Evolutionary conservation across 37 sponge, comb jelly and placozoan genomes (phyloP).

Genomic region (Aplysina aerophoba): DNA sequence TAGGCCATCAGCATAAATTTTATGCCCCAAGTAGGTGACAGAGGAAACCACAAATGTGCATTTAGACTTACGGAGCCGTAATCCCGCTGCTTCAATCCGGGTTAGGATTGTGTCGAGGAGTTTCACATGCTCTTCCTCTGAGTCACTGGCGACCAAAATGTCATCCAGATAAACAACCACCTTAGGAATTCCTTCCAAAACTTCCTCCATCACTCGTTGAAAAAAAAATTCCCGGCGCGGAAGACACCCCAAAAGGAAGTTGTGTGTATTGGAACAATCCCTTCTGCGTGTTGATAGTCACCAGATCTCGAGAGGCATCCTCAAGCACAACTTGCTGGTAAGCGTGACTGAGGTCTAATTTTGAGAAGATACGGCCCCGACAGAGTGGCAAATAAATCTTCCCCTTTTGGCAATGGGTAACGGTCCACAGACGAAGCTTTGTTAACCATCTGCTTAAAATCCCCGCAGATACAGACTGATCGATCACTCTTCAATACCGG

Average conservation of each 20-base stretch:
- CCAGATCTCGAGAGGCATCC: background rate
- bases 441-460: slow-evolving; percentile 35
- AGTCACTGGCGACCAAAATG: slow-evolving; percentile 35
- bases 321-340: slow-evolving; percentile 19
- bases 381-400: slow-evolving; percentile 30
- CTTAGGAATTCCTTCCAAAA: slow-evolving; percentile 29
- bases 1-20: no score
- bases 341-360: slow-evolving; percentile 39
- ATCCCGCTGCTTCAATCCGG: no score
- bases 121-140: slow-evolving; percentile 10
- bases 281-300: slow-evolving; percentile 41
- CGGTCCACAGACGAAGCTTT: background rate
- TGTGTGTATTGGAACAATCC: slow-evolving; percentile 26
- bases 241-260: slow-evolving; percentile 45
- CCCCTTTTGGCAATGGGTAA: slow-evolving; percentile 45
- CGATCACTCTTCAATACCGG: slow-evolving; percentile 40
- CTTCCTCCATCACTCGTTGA: slow-evolving; percentile 44
- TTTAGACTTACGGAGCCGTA: no score
- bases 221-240: slow-evolving; percentile 48
- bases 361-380: slow-evolving; percentile 38
- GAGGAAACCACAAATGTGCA: no score
- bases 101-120: no score
- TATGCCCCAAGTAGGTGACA: no score
- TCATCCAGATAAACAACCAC: slow-evolving; percentile 22
- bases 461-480: slow-evolving; percentile 33